Conservation (phyloP, 2,113 vertebrate species). For the Drymodes brunneopygia region DNA sequence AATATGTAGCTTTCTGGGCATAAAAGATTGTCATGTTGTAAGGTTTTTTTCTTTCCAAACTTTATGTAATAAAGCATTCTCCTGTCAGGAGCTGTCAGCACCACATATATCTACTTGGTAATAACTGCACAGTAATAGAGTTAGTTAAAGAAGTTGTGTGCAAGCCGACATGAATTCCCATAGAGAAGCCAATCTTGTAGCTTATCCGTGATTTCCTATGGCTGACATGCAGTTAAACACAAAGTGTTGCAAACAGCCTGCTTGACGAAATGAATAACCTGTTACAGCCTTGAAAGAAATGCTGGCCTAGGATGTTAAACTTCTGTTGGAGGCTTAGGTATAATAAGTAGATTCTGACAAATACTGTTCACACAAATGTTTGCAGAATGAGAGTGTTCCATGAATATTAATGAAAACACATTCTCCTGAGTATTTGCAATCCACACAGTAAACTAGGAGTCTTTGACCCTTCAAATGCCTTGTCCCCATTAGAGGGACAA, state of each 20-base stretch:
- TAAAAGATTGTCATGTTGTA: background rate
- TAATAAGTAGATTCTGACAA: slow-evolving; percentile 50
- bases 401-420: slow-evolving; percentile 51
- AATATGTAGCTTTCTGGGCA: background rate
- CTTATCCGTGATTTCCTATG: slow-evolving; percentile 24
- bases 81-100: slow-evolving; percentile 52
- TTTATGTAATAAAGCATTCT: slow-evolving; percentile 35
- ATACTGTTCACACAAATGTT: slow-evolving; percentile 50
- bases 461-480: background rate
- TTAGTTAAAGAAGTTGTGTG: slow-evolving; percentile 25
- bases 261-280: slow-evolving; percentile 42
- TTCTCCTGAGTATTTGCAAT: background rate
- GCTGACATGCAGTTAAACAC: slow-evolving; percentile 41
- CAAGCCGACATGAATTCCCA: slow-evolving; percentile 25
- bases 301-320: slow-evolving; percentile 48
- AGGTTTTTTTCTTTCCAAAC: slow-evolving; percentile 28
- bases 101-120: slow-evolving; percentile 43
- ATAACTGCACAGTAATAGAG: slow-evolving; percentile 28
- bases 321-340: slow-evolving; percentile 25
- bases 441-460: background rate
- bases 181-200: slow-evolving; percentile 12
- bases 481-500: background rate
- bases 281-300: slow-evolving; percentile 54
- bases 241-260: slow-evolving; percentile 48
- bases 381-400: slow-evolving; percentile 29